Base-by-base conservation (phyloP, 2,797 vertebrate species). In the Hypotaenidia okinawae region DNA sequence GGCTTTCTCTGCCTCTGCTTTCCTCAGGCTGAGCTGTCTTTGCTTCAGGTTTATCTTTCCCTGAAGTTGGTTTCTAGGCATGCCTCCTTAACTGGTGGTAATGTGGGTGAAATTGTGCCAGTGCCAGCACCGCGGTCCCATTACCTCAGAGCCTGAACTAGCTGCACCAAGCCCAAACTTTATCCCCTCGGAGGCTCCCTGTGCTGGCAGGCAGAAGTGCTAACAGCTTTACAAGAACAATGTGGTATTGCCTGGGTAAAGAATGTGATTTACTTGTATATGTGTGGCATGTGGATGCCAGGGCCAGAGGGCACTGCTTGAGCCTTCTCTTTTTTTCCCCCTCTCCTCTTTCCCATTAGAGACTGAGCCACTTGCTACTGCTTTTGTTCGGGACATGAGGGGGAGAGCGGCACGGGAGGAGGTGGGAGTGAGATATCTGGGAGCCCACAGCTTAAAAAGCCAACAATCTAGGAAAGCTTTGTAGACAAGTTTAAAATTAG, bases 211-310 rank as follows among this genome's bases (percentile, higher is more conserved):
- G 78, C 66, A 86, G 86, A 64, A 87, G 39, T 73, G 55, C 72
- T 85, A 85, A 74, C 86, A 87, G 72, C 76, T 87, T 83, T 43
- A 83, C 19, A 61, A 78, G 72, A 95, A 91, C 87, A 93, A 78
- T 85, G 92, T 58, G 39, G 75, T 81, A 94, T 90, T 97, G 94
- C 94, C 92, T 43, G 90, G 78, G 93, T 87, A n/a, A 95, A 77
- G 90, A 96, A 93, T 92, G 88, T 92, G 74, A 87, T 76, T 84
- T 90, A 83, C 78, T 90, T 84, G 72, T 33, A 0, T 90, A 90
- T 93, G 93, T 70, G 72, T 68, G 75, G 88, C 94, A 87, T 92
- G 91, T 88, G 83, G 81, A n/a, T 4, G 2, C 52, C 39, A 57
- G 70, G 91, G 82, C 62, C 93, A 63, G 69, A 90, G 87, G 84